Conservation (phyloP, 2,888 invertebrate species). For the Idaea biselata region DNA sequence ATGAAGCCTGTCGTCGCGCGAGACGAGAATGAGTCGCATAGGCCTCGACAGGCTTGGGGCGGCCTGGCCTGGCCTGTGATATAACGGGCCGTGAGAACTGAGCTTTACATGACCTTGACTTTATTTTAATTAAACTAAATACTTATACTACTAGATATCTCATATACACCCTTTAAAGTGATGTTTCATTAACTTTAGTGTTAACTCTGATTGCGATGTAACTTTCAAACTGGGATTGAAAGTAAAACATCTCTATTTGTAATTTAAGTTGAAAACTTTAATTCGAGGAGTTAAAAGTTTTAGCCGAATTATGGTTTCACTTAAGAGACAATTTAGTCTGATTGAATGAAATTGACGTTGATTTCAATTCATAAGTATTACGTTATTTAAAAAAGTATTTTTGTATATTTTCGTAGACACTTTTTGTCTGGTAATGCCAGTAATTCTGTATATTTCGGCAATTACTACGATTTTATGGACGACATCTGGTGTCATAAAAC, state of each 20-base stretch:
- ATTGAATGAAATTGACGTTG: neutral
- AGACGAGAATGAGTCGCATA: no score
- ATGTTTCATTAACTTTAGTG: neutral
- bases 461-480: no score
- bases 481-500: no score
- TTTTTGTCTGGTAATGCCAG: no score
- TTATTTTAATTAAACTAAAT: neutral
- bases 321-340: neutral
- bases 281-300: neutral
- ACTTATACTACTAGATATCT: neutral
- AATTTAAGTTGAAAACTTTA: neutral
- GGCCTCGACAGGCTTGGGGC: no score
- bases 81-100: no score
- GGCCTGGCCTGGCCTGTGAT: no score
- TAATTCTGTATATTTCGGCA: no score
- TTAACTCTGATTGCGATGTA: neutral
- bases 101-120: no score
- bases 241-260: slow-evolving; percentile 1
- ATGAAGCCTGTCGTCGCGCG: no score
- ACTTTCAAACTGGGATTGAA: neutral
- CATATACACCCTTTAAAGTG: neutral
- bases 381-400: neutral
- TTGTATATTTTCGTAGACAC: no score
- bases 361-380: neutral
- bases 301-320: neutral